A percentile compares a stretch with the other conserved stretches of the same genome.
Evolutionary conservation across 2,888 invertebrate species (phyloP).

Genomic region (Tachina fera): DNA sequence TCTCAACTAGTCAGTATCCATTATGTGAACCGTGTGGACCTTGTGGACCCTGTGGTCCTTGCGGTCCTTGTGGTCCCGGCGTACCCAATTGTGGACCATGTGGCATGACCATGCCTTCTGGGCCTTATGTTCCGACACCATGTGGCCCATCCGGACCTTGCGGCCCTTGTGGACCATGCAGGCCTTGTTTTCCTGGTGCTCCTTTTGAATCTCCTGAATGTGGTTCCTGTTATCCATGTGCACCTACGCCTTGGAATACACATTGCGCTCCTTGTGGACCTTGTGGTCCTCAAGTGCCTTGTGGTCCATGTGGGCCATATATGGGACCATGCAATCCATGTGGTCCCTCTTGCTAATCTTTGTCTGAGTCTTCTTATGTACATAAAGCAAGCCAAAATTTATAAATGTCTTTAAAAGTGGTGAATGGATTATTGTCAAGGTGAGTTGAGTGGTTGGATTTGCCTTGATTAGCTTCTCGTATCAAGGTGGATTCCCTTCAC

Average conservation of each 20-base stretch:
- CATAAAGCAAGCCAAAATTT: constrained; percentile 22
- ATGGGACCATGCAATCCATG: constrained; percentile 69
- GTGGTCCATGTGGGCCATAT: constrained; percentile 75
- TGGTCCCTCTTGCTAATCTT: constrained; percentile 66
- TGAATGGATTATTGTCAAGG: constrained; percentile 74
- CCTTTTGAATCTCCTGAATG: constrained; percentile 74
- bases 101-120: constrained; percentile 76
- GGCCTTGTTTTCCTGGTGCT: constrained; percentile 73
- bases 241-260: constrained; percentile 73
- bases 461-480: constrained; percentile 76
- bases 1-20: constrained; percentile 77
- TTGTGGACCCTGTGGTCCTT: constrained; percentile 74
- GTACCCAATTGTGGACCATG: constrained; percentile 74
- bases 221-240: constrained; percentile 76
- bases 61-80: constrained; percentile 72
- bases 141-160: constrained; percentile 75
- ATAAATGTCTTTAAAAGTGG: constrained; percentile 72
- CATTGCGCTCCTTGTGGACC: constrained; percentile 75
- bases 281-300: constrained; percentile 74
- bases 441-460: constrained; percentile 75
- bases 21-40: constrained; percentile 76
- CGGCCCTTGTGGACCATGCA: constrained; percentile 73
- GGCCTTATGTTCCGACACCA: constrained; percentile 73
- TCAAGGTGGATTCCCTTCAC: constrained; percentile 77
- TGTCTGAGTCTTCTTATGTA: constrained; percentile 11